A percentile compares a stretch with the other conserved stretches of the same genome.
Conservation (phyloP, 2,888 invertebrate genomes). For the Polia nebulosa region DNA sequence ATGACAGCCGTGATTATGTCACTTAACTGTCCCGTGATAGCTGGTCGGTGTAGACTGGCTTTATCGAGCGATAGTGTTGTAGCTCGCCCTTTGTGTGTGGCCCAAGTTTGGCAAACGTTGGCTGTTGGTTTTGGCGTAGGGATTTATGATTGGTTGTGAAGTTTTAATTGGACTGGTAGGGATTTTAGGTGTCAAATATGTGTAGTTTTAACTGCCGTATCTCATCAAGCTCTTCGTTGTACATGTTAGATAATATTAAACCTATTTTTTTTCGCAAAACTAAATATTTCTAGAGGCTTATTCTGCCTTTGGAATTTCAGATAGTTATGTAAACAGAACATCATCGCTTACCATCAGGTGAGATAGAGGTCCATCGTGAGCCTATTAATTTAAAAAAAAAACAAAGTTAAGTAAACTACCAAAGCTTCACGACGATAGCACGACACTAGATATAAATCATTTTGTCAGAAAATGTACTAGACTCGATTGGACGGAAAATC, state of each 20-base stretch:
- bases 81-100: constrained; percentile 31
- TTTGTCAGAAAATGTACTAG: not conserved
- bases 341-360: too few relatives aligned
- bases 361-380: too few relatives aligned
- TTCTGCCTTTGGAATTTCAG: not conserved
- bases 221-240: not conserved
- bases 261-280: too few relatives aligned
- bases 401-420: too few relatives aligned
- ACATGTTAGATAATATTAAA: too few relatives aligned
- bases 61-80: constrained; percentile 54
- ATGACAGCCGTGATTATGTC: constrained; percentile 68
- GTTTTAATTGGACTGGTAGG: not conserved
- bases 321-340: not conserved
- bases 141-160: not conserved
- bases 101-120: constrained; percentile 25
- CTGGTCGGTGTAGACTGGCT: constrained; percentile 35
- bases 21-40: constrained; percentile 63
- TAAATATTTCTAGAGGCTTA: too few relatives aligned
- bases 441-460: not conserved
- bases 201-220: not conserved
- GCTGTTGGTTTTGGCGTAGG: not conserved
- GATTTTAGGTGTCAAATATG: not conserved
- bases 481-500: too few relatives aligned
- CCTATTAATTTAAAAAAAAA: too few relatives aligned
- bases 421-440: not conserved